Conservation (phyloP, 2,113 vertebrate genomes). For the Colaptes auratus region DNA sequence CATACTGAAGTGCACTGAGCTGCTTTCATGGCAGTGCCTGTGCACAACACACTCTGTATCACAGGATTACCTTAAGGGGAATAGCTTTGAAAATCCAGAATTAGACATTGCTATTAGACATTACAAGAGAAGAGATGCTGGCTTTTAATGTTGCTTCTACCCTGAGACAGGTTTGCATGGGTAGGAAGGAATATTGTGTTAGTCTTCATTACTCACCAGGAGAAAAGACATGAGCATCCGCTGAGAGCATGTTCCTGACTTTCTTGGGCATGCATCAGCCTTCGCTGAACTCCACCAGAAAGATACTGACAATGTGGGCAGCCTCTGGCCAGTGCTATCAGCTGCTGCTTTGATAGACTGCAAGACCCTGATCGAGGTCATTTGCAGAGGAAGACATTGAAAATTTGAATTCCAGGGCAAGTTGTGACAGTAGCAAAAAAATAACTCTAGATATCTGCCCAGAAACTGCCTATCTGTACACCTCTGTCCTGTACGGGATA, state of each 20-base stretch:
- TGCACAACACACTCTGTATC: conserved; percentile 30
- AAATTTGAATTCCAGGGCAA: neutral
- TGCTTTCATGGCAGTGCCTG: neutral
- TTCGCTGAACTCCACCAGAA: neutral
- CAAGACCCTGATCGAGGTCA: neutral
- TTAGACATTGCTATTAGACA: conserved; percentile 1
- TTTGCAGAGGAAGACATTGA: neutral
- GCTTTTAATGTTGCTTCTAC: conserved; percentile 14
- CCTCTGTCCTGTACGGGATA: neutral
- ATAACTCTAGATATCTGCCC: neutral
- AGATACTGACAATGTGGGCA: neutral
- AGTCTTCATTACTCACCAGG: neutral
- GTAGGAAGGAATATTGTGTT: neutral
- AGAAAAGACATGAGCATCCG: neutral
- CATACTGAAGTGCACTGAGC: neutral
- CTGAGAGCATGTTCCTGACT: neutral
- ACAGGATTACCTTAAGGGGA: conserved; percentile 39
- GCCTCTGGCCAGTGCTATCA: neutral
- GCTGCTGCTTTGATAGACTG: neutral
- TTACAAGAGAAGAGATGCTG: conserved; percentile 28
- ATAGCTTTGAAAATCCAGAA: conserved; percentile 52
- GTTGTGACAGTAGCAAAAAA: neutral
- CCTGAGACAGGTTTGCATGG: neutral
- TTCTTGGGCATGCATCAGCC: neutral
- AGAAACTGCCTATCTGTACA: neutral